Evolutionary conservation across 2,113 vertebrate species (phyloP).

Genomic region (Dipodomys spectabilis): DNA sequence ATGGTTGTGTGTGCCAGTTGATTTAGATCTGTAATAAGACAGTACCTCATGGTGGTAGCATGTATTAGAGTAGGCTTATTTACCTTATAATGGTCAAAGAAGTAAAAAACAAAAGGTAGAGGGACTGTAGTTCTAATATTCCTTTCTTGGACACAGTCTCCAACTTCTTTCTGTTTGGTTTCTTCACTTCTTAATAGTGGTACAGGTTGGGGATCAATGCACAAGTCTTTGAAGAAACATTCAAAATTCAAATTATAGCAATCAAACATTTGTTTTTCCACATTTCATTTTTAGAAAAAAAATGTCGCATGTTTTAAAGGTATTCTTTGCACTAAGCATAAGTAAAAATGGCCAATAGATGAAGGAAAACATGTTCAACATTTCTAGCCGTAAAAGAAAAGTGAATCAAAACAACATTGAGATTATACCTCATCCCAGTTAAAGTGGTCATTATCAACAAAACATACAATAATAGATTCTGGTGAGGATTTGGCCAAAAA

Average conservation of each 20-base stretch:
- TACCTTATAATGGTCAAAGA: background rate
- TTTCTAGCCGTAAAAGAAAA: no score
- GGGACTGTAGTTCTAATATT: background rate
- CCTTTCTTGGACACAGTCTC: background rate
- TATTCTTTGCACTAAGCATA: fast-evolving
- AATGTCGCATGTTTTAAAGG: background rate
- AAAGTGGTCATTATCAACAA: no score
- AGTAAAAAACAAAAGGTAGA: background rate
- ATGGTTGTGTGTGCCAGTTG: background rate
- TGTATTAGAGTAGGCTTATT: background rate
- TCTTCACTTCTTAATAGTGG: background rate
- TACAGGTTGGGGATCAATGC: background rate
- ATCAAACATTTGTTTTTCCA: background rate
- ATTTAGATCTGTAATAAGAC: background rate
- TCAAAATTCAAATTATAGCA: background rate
- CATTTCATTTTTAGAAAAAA: background rate
- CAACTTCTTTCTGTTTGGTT: background rate
- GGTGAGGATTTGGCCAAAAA: no score
- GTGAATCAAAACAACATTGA: no score
- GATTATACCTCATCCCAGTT: no score
- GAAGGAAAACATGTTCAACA: no score
- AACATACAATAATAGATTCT: no score
- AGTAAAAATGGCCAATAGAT: no score
- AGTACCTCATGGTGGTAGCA: background rate
- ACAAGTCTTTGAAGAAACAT: background rate